phyloP scores from a whole-genome alignment of 2,113 vertebrate species.

The Parotia lawesii region DNA sequence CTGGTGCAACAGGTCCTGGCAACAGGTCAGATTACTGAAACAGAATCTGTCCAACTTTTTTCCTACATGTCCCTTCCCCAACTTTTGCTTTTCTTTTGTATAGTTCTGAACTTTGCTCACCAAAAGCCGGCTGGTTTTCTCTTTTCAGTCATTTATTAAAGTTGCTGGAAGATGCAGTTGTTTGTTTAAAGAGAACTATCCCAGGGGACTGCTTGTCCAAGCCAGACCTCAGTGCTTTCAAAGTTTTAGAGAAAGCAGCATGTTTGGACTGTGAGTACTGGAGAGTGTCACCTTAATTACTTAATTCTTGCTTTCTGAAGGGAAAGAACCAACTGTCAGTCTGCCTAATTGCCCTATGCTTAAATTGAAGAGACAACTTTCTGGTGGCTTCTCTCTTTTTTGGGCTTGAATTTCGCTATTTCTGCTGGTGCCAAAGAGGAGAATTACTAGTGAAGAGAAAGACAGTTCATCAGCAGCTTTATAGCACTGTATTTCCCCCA shows the following conservation, averaged over 20 bases:
- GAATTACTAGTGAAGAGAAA: neutral
- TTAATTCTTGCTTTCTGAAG: neutral
- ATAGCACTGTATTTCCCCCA: neutral
- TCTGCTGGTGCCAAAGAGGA: neutral
- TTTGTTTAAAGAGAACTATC: neutral
- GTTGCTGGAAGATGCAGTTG: neutral
- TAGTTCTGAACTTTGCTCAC: neutral
- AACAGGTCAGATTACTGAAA: neutral
- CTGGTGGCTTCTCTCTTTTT: neutral
- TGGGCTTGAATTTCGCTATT: neutral
- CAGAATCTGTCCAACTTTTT: neutral
- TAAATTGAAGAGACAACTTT: neutral
- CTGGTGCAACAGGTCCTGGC: too few species aligned
- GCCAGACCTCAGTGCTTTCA: neutral
- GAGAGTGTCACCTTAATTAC: neutral
- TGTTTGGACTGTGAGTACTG: neutral
- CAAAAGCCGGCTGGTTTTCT: neutral
- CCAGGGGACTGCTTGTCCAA: neutral
- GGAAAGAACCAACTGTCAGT: neutral
- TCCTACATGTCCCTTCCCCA: neutral
- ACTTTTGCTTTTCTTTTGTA: neutral
- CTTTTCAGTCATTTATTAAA: neutral
- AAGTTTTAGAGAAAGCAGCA: neutral
- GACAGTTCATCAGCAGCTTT: neutral
- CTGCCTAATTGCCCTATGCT: neutral